Percentiles rank a stretch among this genome's conserved stretches.
phyloP scores from a whole-genome alignment of 2,113 vertebrate genomes.

The Pleuronectes platessa region DNA sequence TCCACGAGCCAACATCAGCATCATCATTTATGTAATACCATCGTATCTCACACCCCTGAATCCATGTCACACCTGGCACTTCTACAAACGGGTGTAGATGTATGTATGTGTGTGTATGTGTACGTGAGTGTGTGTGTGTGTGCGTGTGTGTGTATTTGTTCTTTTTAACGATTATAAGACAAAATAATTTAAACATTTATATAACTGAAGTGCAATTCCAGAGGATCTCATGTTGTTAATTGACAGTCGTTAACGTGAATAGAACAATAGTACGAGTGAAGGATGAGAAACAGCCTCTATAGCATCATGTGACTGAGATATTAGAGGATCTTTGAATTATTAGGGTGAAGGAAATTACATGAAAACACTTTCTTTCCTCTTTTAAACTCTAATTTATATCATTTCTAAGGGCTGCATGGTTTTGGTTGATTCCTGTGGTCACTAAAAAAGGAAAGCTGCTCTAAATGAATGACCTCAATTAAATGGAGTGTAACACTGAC shows the following conservation, averaged over 20 bases:
- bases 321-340: too few species aligned
- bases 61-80: not conserved
- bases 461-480: not conserved
- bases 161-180: too few species aligned
- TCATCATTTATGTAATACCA: constrained; percentile 1
- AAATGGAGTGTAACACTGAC: not conserved
- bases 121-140: too few species aligned
- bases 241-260: not conserved
- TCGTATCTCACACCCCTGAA: not conserved
- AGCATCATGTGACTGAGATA: not conserved
- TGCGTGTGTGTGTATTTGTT: too few species aligned
- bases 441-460: not conserved
- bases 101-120: not conserved
- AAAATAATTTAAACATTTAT: not conserved
- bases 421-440: not conserved
- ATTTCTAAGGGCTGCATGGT: too few species aligned
- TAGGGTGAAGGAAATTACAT: too few species aligned
- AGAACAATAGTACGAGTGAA: not conserved
- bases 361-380: too few species aligned
- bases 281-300: not conserved
- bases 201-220: not conserved
- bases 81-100: not conserved
- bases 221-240: not conserved
- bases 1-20: constrained; percentile 14
- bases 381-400: too few species aligned